Evolutionary conservation across 2,888 invertebrate genomes (phyloP).

Genomic region (Drosophila vallismaia): DNA sequence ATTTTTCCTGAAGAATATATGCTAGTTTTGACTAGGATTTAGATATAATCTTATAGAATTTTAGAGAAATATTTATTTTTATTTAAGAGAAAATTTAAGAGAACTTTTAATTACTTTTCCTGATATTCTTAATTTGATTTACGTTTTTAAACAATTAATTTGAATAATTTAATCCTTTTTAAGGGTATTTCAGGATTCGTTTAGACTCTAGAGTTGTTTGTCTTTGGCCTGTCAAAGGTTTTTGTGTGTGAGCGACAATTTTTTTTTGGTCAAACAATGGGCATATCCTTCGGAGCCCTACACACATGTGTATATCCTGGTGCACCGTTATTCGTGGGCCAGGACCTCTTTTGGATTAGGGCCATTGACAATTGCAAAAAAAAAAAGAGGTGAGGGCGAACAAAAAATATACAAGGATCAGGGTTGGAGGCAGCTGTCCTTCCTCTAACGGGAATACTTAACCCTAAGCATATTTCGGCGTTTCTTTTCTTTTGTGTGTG

Average conservation of each 20-base stretch:
- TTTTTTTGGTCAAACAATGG: constrained; percentile 26
- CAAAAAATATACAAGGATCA: constrained; percentile 6
- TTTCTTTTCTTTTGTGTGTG: constrained; percentile 29
- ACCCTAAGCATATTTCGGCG: constrained; percentile 70
- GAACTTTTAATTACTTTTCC: no score
- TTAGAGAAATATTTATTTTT: no score
- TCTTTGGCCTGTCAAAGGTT: constrained; percentile 21
- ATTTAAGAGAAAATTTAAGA: no score
- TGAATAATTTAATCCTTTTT: neutral
- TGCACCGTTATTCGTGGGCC: constrained; percentile 62
- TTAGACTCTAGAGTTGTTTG: fast-evolving
- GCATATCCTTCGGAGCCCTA: constrained; percentile 1
- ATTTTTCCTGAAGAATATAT: no score
- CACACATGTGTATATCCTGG: constrained; percentile 6
- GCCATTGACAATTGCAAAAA: constrained; percentile 42
- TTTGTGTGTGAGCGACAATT: constrained; percentile 32
- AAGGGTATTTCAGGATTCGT: neutral
- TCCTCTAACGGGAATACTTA: constrained; percentile 77
- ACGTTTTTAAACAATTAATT: neutral
- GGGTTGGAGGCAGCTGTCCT: constrained; percentile 29
- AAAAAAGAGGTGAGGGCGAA: constrained; percentile 5
- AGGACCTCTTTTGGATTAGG: constrained; percentile 58
- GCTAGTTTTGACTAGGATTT: no score
- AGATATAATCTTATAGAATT: no score
- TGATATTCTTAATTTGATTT: no score